These are phyloP conservation scores for Lycopodina hypogea DNA, from an alignment of 37 sponge, comb jelly and placozoan species.

Conservation along the genomic window DNA sequence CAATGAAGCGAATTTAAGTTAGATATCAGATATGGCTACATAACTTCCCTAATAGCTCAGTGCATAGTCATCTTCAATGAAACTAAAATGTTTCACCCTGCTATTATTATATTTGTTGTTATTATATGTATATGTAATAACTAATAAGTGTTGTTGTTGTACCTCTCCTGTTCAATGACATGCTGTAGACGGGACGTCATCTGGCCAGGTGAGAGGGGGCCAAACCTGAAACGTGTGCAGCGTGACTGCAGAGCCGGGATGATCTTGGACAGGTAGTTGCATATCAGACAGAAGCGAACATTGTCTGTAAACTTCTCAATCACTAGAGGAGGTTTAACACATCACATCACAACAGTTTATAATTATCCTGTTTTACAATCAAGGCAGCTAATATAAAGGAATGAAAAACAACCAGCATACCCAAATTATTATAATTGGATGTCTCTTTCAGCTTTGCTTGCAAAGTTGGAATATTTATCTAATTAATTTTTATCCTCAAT, in stretches of 20 bases:
- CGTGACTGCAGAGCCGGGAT: slow-evolving; percentile 97
- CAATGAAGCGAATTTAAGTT: no score
- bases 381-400: background rate
- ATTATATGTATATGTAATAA: background rate
- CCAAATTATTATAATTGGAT: no score
- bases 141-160: background rate
- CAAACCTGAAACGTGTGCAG: slow-evolving; percentile 96
- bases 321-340: slow-evolving; percentile 49
- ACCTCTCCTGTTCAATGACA: slow-evolving; percentile 83
- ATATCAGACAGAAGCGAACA: slow-evolving; percentile 93
- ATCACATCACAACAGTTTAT: background rate
- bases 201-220: slow-evolving; percentile 81
- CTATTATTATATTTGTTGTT: background rate
- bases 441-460: no score
- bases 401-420: no score
- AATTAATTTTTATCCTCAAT: no score
- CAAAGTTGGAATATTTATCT: no score
- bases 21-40: no score
- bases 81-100: no score
- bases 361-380: background rate
- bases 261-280: slow-evolving; percentile 95
- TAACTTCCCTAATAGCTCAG: no score
- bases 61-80: no score
- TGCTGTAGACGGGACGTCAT: slow-evolving; percentile 78
- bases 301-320: slow-evolving; percentile 98